Base-by-base conservation (phyloP, 2,113 vertebrate species). In the Rhinopithecus roxellana region DNA sequence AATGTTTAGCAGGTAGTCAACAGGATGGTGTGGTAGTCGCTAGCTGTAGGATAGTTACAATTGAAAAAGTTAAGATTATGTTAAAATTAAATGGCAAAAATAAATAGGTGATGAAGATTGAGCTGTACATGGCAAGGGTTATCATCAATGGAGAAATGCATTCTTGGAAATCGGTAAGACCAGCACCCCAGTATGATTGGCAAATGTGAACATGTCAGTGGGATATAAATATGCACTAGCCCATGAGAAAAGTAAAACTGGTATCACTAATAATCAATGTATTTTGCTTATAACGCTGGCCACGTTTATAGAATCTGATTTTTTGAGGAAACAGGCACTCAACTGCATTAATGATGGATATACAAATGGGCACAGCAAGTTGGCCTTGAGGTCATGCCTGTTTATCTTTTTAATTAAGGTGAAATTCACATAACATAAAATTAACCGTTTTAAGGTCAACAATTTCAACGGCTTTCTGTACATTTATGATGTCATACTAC, bases 31-130 rank as follows among this genome's bases (percentile, higher is more conserved):
- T n/a, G 7, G 1, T 13, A 3, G 82, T 38, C 38, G 18, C 32
- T 16, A 10, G n/a, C 22, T 61, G 87, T 72, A 80, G 55, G 30
- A 59, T 10, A 18, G 18, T 22, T 61, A 50, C 59, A 57, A 89
- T 74, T 55, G 48, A 17, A 74, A 78, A 95, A 18, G 27, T 48
- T 75, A 93, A 22, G 43, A 72, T 78, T 59, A 70, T 1, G 9
- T 72, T 48, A 79, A 89, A 69, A 88, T 45, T 88, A 69, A 89
- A 22, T 79, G 40, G 23, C 17, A 72, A 92, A 92, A 72, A 61
- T 30, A 43, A 77, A 40, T 5, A 23, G 27, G 69, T 83, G 6
- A 40, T 59, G 35, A 59, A 59, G 16, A 23, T 48, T 59, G 40
- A 88, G 25, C n/a, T 2, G 0, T 52, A 3, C 52, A 7, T 12